phyloP scores from a whole-genome alignment of 2,113 vertebrate species.

The Zapornia atra region DNA sequence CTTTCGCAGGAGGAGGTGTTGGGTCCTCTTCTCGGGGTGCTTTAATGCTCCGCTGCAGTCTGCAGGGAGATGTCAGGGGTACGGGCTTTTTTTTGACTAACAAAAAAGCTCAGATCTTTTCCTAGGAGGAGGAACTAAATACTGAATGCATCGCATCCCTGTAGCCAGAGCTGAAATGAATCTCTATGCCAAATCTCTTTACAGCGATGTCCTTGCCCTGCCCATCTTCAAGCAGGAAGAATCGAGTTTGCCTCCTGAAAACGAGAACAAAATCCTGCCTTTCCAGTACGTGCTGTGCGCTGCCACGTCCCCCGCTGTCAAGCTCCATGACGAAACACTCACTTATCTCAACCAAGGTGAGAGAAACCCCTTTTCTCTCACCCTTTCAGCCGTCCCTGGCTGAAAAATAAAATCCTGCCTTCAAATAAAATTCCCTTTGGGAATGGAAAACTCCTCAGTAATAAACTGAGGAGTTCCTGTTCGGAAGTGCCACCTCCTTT shows the following conservation, averaged over 20 bases:
- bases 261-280: conserved; percentile 92
- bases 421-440: neutral
- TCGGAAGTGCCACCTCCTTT: rapidly evolving
- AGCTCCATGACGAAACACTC: conserved; percentile 96
- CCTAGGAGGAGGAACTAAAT: neutral
- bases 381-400: no score
- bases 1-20: neutral
- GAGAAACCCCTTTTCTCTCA: neutral
- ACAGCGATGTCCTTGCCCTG: conserved; percentile 93
- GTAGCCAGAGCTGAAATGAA: neutral
- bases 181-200: neutral
- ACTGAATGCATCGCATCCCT: rapidly evolving
- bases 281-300: conserved; percentile 98
- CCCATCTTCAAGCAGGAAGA: conserved; percentile 99
- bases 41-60: neutral
- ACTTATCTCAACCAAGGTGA: conserved; percentile 99
- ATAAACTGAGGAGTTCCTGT: neutral
- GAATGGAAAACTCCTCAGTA: rapidly evolving
- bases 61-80: neutral
- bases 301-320: conserved; percentile 94
- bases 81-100: no score
- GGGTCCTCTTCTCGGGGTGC: no score
- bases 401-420: neutral
- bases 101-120: neutral
- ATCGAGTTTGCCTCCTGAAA: conserved; percentile 89